Evolutionary conservation across 2,797 vertebrate genomes (phyloP).

Genomic region (Enteromius treurensis): DNA sequence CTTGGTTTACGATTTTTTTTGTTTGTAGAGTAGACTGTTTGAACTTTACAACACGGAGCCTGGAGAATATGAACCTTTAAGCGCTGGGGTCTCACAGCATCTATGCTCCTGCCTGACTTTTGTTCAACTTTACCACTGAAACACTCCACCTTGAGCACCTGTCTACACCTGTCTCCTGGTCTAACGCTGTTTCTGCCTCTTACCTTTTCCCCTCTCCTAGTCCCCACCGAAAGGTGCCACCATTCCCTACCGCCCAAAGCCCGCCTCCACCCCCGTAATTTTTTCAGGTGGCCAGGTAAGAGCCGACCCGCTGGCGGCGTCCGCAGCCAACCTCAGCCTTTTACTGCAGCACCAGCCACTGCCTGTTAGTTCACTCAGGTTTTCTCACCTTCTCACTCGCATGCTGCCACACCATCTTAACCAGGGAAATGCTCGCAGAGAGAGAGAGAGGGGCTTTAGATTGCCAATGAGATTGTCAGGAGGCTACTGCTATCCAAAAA

Average conservation of each 20-base stretch:
- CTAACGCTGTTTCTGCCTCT: slow-evolving; percentile 82
- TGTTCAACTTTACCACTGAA: slow-evolving; percentile 7
- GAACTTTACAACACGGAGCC: not conserved
- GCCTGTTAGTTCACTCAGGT: slow-evolving; percentile 93
- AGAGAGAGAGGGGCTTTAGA: slow-evolving; percentile 37
- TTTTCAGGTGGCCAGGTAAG: slow-evolving; percentile 99
- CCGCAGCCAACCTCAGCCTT: slow-evolving; percentile 93
- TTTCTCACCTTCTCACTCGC: slow-evolving; percentile 86
- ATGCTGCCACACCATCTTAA: slow-evolving; percentile 74
- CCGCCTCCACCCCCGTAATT: slow-evolving; percentile 98
- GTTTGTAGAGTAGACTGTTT: not conserved
- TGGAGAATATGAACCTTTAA: slow-evolving; percentile 6
- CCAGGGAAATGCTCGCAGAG: slow-evolving; percentile 27
- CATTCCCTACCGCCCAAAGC: slow-evolving; percentile 99
- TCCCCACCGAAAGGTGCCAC: slow-evolving; percentile 99
- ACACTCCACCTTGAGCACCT: slow-evolving; percentile 21
- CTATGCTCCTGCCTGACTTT: slow-evolving; percentile 5
- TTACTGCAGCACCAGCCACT: slow-evolving; percentile 94
- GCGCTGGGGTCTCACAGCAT: not conserved
- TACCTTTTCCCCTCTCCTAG: slow-evolving; percentile 87
- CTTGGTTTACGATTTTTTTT: not conserved
- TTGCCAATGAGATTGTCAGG: slow-evolving; percentile 7
- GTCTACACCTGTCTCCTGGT: slow-evolving; percentile 62
- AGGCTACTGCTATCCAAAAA: slow-evolving; percentile 4
- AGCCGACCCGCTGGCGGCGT: slow-evolving; percentile 90